These are phyloP conservation scores for Columbina picui DNA, from an alignment of 2,113 vertebrate genomes.

Conservation along the genomic window DNA sequence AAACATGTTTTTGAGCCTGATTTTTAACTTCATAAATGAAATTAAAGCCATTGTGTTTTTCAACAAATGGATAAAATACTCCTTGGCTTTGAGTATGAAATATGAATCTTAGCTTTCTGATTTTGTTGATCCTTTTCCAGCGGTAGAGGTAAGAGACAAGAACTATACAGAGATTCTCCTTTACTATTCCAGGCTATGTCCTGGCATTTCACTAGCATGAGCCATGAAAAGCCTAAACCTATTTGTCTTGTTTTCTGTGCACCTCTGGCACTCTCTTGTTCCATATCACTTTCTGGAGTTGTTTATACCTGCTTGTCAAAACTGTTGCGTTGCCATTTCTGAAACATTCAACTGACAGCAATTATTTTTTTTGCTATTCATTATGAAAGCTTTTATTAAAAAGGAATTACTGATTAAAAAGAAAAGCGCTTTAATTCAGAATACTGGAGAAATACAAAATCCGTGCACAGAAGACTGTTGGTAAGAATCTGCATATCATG, in stretches of 20 bases:
- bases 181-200: background rate
- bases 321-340: background rate
- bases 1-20: background rate
- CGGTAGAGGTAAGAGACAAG: background rate
- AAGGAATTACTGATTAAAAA: background rate
- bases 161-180: background rate
- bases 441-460: background rate
- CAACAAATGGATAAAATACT: background rate
- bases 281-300: background rate
- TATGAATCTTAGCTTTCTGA: background rate
- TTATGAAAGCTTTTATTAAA: background rate
- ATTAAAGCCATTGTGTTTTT: background rate
- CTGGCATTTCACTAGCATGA: background rate
- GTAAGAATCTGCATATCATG: background rate
- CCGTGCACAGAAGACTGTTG: background rate
- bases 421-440: background rate
- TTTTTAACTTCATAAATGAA: background rate
- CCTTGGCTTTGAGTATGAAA: background rate
- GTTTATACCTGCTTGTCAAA: background rate
- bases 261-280: background rate
- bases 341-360: background rate
- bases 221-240: background rate
- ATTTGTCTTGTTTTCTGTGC: background rate
- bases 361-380: background rate
- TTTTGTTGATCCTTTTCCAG: background rate